These are phyloP conservation scores for Sycobia sp. DNA, from an alignment of 1,140 invertebrate genomes.

Conservation along the genomic window DNA sequence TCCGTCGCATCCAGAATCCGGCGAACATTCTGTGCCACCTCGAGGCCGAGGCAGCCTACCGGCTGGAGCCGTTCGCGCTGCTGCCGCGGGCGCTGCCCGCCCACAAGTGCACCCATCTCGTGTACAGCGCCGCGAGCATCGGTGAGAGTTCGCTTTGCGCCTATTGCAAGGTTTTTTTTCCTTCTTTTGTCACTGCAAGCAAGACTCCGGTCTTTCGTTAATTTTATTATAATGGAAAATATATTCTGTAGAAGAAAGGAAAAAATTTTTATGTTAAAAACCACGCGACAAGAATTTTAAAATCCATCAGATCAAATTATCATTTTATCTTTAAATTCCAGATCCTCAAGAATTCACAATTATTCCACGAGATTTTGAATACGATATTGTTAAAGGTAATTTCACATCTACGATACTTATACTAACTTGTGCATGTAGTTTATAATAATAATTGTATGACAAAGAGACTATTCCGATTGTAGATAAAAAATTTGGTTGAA, in stretches of 20 bases:
- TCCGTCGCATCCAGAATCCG: slow-evolving; percentile 44
- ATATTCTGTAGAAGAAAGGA: no score
- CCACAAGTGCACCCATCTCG: slow-evolving; percentile 77
- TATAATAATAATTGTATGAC: no score
- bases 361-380: slow-evolving; percentile 63
- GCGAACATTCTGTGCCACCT: slow-evolving; percentile 71
- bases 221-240: no score
- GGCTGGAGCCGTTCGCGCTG: slow-evolving; percentile 71
- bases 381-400: slow-evolving; percentile 64
- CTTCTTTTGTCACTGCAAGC: background rate
- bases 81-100: slow-evolving; percentile 71
- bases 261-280: no score
- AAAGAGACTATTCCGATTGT: no score
- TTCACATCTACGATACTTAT: no score
- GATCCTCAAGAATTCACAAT: slow-evolving; percentile 69
- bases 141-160: slow-evolving; percentile 47
- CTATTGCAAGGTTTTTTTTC: no score
- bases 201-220: background rate
- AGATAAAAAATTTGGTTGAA: no score
- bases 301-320: no score
- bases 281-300: no score
- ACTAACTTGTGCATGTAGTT: no score
- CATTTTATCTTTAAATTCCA: slow-evolving; percentile 46
- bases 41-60: slow-evolving; percentile 69
- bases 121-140: slow-evolving; percentile 76